Evolutionary conservation across 1,140 invertebrate genomes (phyloP), one percentile per base, ranked within the genome.

Genomic region (Drosophila rufa): DNA sequence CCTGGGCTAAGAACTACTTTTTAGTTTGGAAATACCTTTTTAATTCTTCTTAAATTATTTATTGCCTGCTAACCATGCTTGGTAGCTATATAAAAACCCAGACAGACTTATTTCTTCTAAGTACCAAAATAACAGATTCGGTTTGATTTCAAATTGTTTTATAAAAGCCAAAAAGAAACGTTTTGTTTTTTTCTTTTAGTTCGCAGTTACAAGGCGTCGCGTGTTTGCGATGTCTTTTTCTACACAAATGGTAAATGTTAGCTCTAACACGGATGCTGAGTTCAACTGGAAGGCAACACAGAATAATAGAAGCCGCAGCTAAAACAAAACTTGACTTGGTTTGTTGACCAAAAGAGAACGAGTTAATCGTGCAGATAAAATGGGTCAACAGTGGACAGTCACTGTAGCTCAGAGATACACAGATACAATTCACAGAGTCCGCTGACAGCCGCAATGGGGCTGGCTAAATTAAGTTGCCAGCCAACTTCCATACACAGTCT

Each of bases 321-420:
- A 17, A 47, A 73, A 50, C 22, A 22, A 57, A 74, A 82, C 74
- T 59, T 59, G 58, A 38, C 61, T 68, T 46, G 53, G 25, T 50
- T 66, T 66, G 47, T 57, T 61, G 59, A 27, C 50, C 55, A 75
- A 45, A 50, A 71, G 33, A 62, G 61, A 77, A 83, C 77, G 42
- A 89, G 77, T 83, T 80, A 84, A 80, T 75, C 73, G 46, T 71
- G 65, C 77, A 70, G 57, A 67, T 80, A 66, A 89, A 87, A 74
- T 89, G 80, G 80, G 84, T 80, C 80, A 89, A 80, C 67, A 82
- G 45, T 71, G 79, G 64, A 55, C 67, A 47, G 40, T 55, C 19
- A 14, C 15, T 61, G 56, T 68, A 57, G 43, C 55, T 46, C 36
- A 47, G 40, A 79, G 30, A 65, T 59, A 74, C 60, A 74, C 50